Evolutionary conservation across 2,888 invertebrate species (phyloP), one percentile per base, ranked within the genome.

Genomic region (Scotopteryx bipunctaria): DNA sequence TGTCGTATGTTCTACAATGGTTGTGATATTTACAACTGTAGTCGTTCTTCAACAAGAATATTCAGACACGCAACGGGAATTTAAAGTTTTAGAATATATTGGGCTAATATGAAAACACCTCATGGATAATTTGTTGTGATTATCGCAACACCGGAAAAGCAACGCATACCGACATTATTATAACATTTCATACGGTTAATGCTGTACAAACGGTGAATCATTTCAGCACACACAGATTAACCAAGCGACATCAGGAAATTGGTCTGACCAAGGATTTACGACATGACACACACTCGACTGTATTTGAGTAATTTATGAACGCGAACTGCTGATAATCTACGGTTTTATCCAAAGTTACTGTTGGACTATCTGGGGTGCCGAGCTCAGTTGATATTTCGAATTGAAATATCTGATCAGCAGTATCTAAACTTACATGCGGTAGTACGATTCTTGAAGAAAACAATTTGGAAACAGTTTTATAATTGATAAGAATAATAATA

Each of bases 241-340:
- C 40, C 40, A 27, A 25, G 56, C 54, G 40, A 54, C 60, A 55
- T 62, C 58, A 63, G 60, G 62, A 63, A 63, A 63, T 63, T 60
- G 59, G 62, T 49, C 48, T 54, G 58, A 55, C 56, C 62, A 55
- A 60, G 62, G 62, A 63, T 63, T 60, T 63, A 62, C 43, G 50
- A 53, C 42, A 43, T 51, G 51, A 57, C 55, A 52, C 40, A 54
- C 51, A 51, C 51, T 49, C 48, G 46, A 19, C 40, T 41, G 21
- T 42, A 53, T 55, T 61, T 61, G 57, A 57, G 57, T 55, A 59
- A 61, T 59, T 59, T 59, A 61, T 55, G 47, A 48, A 47, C 52
- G 29, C 35, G 23, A 35, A 48, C 48, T 45, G 44, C 36, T 44
- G 5, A 23, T 48, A 33, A 45, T 56, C 48, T 46, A 32, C 25